Evolutionary conservation across 30 jellyfish, hydroid and myxozoan species (phyloP).

Genomic region (Pseudorhiza aurosa): DNA sequence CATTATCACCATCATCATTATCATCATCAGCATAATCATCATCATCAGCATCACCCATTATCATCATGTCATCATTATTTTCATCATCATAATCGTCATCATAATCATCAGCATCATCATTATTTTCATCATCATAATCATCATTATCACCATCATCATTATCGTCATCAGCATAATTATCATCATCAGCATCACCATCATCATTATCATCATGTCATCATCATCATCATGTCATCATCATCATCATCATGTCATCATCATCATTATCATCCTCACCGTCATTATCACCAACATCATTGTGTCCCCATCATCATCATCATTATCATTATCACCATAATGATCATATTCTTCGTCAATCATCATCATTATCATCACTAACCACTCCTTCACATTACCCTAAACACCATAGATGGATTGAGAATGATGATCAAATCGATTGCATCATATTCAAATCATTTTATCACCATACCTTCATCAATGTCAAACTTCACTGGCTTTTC

Average conservation of each 20-base stretch:
- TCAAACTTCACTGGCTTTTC: neutral
- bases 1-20: no score
- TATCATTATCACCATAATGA: neutral
- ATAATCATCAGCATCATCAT: no score
- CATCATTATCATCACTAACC: neutral
- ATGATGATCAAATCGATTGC: no score
- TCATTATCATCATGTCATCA: slow-evolving; percentile 1
- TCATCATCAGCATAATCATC: no score
- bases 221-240: neutral
- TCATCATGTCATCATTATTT: no score
- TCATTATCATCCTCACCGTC: neutral
- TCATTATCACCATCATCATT: slow-evolving; percentile 10
- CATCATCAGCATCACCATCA: slow-evolving; percentile 7
- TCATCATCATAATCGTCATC: no score
- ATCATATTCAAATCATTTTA: no score
- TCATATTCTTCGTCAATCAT: slow-evolving; percentile 1
- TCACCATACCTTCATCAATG: neutral
- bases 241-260: neutral
- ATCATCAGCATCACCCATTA: no score
- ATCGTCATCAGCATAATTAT: neutral
- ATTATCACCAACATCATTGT: neutral
- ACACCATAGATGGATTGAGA: no score
- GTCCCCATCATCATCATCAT: neutral
- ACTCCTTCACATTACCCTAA: no score
- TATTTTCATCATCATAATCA: no score